A percentile compares a stretch with the other conserved stretches of the same genome.
phyloP scores from a whole-genome alignment of 2,797 vertebrate genomes.

The Arremon brunneinucha region DNA sequence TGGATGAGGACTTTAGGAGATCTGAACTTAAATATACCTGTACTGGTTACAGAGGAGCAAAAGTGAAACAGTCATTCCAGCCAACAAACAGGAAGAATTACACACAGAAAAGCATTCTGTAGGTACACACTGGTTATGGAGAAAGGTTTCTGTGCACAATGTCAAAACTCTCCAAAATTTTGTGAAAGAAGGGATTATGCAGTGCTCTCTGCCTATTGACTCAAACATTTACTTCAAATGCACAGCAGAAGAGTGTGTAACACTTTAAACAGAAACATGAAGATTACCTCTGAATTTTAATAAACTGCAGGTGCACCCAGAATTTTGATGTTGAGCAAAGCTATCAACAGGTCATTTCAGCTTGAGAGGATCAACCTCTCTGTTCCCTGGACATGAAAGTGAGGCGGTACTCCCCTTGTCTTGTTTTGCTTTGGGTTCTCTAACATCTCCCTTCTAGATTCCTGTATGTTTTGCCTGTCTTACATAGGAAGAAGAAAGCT shows the following conservation, averaged over 20 bases:
- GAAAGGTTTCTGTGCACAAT: fast-evolving
- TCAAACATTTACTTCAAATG: background rate
- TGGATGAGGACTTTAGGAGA: background rate
- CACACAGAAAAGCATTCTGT: background rate
- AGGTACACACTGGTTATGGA: background rate
- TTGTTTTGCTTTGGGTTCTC: background rate
- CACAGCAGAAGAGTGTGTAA: background rate
- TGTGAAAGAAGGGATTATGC: background rate
- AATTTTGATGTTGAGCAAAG: background rate
- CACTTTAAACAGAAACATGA: background rate
- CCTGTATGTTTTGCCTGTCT: background rate
- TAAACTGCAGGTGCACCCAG: background rate
- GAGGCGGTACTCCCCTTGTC: background rate
- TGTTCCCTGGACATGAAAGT: background rate
- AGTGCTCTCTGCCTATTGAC: background rate
- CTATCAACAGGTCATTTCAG: background rate
- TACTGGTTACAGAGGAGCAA: background rate
- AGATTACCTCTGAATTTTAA: background rate
- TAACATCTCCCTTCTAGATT: background rate
- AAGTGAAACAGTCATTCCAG: background rate
- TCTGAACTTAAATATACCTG: background rate
- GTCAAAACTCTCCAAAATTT: background rate
- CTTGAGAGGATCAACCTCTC: background rate
- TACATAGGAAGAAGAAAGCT: background rate
- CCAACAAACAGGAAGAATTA: background rate